phyloP scores from a whole-genome alignment of 2,113 vertebrate species.

The Protomyctophum bolini region DNA sequence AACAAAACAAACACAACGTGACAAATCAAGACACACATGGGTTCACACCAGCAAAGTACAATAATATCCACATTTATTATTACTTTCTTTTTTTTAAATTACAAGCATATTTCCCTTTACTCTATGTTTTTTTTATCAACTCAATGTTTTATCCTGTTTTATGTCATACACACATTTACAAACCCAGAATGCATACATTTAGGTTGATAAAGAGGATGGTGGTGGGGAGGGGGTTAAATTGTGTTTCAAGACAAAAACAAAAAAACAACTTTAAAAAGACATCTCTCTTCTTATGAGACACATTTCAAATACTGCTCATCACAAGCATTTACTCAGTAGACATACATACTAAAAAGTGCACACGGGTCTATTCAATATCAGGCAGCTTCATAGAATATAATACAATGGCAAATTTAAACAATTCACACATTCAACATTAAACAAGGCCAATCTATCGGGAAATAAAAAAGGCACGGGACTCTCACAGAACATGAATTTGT shows the following conservation, averaged over 20 bases:
- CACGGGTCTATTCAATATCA: slow-evolving; percentile 83
- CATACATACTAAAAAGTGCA: slow-evolving; percentile 86
- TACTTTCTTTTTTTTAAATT: slow-evolving; percentile 71
- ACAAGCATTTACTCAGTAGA: slow-evolving; percentile 89
- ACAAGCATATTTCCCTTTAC: slow-evolving; percentile 86
- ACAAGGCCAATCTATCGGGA: slow-evolving; percentile 88
- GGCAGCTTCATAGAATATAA: slow-evolving; percentile 82
- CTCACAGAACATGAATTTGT: slow-evolving; percentile 83
- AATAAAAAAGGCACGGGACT: slow-evolving; percentile 89
- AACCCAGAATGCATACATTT: slow-evolving; percentile 82
- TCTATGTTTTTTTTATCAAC: slow-evolving; percentile 55
- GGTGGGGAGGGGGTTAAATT: slow-evolving; percentile 52
- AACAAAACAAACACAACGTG: slow-evolving; percentile 22
- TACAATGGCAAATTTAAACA: slow-evolving; percentile 83
- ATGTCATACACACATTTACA: slow-evolving; percentile 79
- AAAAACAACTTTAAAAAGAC: slow-evolving; percentile 44
- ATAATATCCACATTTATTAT: slow-evolving; percentile 86
- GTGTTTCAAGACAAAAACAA: slow-evolving; percentile 57
- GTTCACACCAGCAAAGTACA: slow-evolving; percentile 83
- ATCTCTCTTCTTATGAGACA: slow-evolving; percentile 79
- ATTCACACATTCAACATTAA: slow-evolving; percentile 91
- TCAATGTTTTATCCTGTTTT: slow-evolving; percentile 66
- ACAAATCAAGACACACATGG: slow-evolving; percentile 80
- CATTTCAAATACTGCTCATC: slow-evolving; percentile 80
- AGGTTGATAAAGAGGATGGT: slow-evolving; percentile 68